Percentiles rank a stretch among this genome's conserved stretches.
These are phyloP conservation scores for Caloenas nicobarica DNA, from an alignment of 2,113 vertebrate species.

Conservation along the genomic window DNA sequence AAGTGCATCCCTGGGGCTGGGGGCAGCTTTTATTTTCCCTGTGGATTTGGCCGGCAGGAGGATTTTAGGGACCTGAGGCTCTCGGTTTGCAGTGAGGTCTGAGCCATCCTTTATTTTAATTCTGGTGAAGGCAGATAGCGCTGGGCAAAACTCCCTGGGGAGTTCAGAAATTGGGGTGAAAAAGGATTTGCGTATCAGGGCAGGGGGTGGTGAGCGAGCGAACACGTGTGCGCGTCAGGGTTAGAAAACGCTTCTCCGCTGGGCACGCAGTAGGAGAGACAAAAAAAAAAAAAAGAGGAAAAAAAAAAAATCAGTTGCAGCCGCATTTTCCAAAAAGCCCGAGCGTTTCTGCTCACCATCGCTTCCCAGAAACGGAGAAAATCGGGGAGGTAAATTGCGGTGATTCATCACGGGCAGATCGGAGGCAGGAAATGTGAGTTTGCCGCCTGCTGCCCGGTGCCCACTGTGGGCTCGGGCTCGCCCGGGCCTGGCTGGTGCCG, in stretches of 20 bases:
- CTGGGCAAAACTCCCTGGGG: neutral
- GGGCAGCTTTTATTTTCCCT: neutral
- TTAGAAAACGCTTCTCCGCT: neutral
- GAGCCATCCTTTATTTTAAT: neutral
- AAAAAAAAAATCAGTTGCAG: neutral
- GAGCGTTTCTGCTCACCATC: neutral
- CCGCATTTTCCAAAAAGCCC: neutral
- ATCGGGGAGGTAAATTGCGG: conserved; percentile 28
- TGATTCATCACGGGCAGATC: conserved; percentile 60
- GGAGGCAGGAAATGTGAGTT: conserved; percentile 42
- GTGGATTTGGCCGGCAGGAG: rapidly evolving
- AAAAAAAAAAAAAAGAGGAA: too few species aligned
- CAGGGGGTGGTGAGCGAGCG: neutral
- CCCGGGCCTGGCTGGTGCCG: neutral
- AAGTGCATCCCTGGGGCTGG: neutral
- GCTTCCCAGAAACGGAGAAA: conserved; percentile 32
- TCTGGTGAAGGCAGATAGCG: rapidly evolving
- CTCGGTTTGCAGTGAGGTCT: neutral
- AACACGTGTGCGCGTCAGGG: neutral
- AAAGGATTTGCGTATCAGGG: neutral
- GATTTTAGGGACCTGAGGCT: neutral
- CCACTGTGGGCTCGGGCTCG: conserved; percentile 11
- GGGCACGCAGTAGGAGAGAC: neutral
- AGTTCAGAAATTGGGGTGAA: neutral
- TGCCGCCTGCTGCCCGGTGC: conserved; percentile 34